Evolutionary conservation across 2,113 vertebrate species (phyloP), one percentile per base, ranked within the genome.

Genomic region (Psophia crepitans): DNA sequence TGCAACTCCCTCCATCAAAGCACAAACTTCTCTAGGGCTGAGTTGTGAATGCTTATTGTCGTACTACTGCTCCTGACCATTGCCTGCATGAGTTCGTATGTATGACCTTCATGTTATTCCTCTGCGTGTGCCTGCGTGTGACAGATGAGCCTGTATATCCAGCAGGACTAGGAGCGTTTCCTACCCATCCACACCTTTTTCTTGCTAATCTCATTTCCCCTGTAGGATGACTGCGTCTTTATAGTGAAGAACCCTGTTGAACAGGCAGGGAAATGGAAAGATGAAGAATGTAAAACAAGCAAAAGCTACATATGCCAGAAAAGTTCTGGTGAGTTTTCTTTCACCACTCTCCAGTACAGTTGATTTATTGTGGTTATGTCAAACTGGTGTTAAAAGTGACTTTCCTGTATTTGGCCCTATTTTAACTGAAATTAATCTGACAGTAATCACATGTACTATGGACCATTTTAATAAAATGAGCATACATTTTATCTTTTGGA

Each of bases 271-370:
- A 51, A 94, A 46, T 99, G 99, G 99, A 99, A 98, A 88, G 98
- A 99, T 66, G 97, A 98, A 30, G 92, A 97, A 21, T 99, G 99
- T 93, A 97, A 96, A 95, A 30, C 77, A 7, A 91, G 70, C 19
- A 96, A 89, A 98, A 97, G 98, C 51, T 99, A 99, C 80, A 97
- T 99, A 94, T 99, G 99, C 84, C 98, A 99, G 96, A 98, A 98
- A 97, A 98, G 96, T 23, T 84, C 97, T 66, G 98, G 99, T 99
- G 89, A 97, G 96, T 90, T 91, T 65, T 79, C 30, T 82, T 88
- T 60, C 57, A 65, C 14, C 6, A 1, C 8, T 35, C 74, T 61
- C 13, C 49, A 58, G 28, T 48, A 48, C 44, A 77, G 23, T 3
- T 82, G 35, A n/a, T 93, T 60, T 64, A 57, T 12, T 84, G 24